These are phyloP conservation scores for Alca torda DNA, from an alignment of 2,797 vertebrate genomes.

Conservation along the genomic window DNA sequence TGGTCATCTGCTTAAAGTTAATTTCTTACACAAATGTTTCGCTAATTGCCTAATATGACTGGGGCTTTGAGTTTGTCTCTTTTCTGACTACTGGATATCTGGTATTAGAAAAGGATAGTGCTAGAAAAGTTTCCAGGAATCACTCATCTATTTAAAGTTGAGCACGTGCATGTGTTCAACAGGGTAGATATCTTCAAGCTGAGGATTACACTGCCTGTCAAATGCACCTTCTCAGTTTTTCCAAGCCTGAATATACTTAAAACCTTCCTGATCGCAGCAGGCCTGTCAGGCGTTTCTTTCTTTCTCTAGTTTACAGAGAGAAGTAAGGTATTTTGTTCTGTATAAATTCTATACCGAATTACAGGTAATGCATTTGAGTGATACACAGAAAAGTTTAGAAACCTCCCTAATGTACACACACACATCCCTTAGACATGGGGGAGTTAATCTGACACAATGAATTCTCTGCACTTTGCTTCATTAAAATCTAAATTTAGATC, in stretches of 20 bases:
- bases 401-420: background rate
- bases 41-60: background rate
- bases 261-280: background rate
- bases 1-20: background rate
- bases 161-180: background rate
- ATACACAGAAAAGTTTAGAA: background rate
- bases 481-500: conserved; percentile 63
- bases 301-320: background rate
- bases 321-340: background rate
- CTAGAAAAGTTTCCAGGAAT: conserved; percentile 16
- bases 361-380: background rate
- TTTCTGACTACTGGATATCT: background rate
- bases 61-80: background rate
- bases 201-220: conserved; percentile 22
- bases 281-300: background rate
- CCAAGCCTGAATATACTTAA: background rate
- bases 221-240: conserved; percentile 16
- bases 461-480: conserved; percentile 13
- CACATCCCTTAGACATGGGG: background rate
- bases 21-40: background rate
- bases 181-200: conserved; percentile 7
- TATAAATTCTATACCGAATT: background rate
- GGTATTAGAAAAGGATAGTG: background rate
- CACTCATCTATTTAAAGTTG: background rate
- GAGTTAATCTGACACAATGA: conserved; percentile 9